These are phyloP conservation scores for Podarcis raffonei DNA, from an alignment of 2,113 vertebrate species.

Conservation along the genomic window DNA sequence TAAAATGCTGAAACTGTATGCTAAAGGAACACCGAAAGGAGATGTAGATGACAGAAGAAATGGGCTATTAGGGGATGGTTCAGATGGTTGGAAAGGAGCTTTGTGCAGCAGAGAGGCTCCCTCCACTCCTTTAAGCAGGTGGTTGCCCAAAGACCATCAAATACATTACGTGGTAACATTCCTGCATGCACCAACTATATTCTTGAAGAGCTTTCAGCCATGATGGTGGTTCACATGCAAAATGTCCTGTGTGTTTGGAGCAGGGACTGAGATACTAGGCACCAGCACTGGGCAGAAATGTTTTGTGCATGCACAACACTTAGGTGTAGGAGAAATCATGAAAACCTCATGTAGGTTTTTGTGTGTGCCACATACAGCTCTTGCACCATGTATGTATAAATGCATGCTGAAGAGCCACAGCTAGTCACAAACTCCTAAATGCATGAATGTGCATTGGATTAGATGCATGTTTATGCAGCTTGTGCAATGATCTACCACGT, in stretches of 20 bases:
- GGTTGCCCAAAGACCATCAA: neutral
- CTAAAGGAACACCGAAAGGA: neutral
- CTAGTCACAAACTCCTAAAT: too few species aligned
- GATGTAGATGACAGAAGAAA: neutral
- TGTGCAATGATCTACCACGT: too few species aligned
- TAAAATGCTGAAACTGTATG: neutral
- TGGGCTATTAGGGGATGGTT: neutral
- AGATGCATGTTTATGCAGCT: too few species aligned
- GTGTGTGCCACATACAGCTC: too few species aligned
- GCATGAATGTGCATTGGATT: too few species aligned
- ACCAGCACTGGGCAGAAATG: neutral
- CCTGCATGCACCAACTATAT: neutral
- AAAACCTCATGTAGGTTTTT: too few species aligned
- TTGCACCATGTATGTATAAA: too few species aligned
- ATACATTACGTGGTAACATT: neutral
- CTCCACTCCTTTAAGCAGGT: neutral
- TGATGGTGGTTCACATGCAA: neutral
- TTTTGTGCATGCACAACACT: too few species aligned
- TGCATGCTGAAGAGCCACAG: too few species aligned
- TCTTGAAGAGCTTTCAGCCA: neutral
- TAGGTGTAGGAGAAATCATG: too few species aligned
- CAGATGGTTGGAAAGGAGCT: neutral
- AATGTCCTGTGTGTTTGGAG: neutral
- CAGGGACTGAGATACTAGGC: neutral
- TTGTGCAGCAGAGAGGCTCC: neutral